These are phyloP conservation scores for Heterochromis multidens DNA, from an alignment of 2,113 vertebrate genomes.

Conservation along the genomic window DNA sequence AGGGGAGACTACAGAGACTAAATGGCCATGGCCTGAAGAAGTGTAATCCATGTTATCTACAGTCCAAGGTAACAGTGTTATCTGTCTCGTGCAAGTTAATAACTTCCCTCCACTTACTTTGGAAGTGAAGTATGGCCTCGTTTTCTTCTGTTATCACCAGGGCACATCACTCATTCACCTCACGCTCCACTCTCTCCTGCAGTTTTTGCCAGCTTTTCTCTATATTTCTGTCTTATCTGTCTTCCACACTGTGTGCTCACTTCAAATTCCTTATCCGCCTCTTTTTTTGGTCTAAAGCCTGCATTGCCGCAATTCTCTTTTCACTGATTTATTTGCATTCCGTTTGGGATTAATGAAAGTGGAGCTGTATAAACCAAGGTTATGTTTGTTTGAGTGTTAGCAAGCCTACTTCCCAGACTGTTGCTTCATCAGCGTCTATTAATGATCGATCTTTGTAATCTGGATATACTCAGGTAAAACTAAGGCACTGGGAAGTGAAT, in stretches of 20 bases:
- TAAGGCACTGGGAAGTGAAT: not conserved
- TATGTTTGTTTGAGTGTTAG: conserved; percentile 66
- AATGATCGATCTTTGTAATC: conserved; percentile 50
- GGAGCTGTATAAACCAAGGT: conserved; percentile 56
- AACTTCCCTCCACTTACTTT: conserved; percentile 60
- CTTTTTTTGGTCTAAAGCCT: conserved; percentile 41
- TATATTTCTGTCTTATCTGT: conserved; percentile 60
- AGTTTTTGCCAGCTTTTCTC: conserved; percentile 8
- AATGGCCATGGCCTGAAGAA: conserved; percentile 1
- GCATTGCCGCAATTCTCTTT: conserved; percentile 57
- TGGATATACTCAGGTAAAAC: conserved; percentile 12
- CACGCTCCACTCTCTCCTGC: conserved; percentile 22
- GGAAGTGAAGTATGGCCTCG: conserved; percentile 37
- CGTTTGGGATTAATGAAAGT: conserved; percentile 60
- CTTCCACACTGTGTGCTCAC: conserved; percentile 47
- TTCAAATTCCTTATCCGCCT: conserved; percentile 53
- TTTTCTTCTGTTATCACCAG: conserved; percentile 37
- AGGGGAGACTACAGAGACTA: conserved; percentile 4
- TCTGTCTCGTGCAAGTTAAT: conserved; percentile 66
- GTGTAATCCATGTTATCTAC: conserved; percentile 53
- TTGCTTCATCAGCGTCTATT: conserved; percentile 49
- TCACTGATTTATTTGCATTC: conserved; percentile 66
- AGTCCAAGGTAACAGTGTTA: conserved; percentile 64
- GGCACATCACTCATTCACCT: conserved; percentile 61
- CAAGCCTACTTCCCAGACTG: conserved; percentile 27